Conservation (phyloP, 2,797 vertebrate genomes). For the Pangasius larnaudii region DNA sequence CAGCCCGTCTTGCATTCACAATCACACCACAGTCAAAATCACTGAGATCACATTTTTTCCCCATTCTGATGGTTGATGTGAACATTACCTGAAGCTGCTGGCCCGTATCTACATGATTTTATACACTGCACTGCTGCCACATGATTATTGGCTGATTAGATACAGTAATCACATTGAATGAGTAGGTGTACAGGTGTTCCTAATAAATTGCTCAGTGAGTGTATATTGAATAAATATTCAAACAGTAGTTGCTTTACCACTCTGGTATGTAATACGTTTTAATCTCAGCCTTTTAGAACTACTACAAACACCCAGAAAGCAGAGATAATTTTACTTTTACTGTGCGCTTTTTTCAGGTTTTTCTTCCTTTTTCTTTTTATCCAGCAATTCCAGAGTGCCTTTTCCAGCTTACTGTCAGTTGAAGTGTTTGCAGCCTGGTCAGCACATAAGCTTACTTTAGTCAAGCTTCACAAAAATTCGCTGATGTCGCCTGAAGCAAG, state of each 20-base stretch:
- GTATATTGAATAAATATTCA: not conserved
- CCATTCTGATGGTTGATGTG: too few species aligned
- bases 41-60: too few species aligned
- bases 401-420: constrained; percentile 63
- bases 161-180: too few species aligned
- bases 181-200: too few species aligned
- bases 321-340: not conserved
- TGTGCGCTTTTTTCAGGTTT: not conserved
- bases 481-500: not conserved
- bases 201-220: too few species aligned
- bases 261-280: not conserved
- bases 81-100: too few species aligned
- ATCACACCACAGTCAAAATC: too few species aligned
- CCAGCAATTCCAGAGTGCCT: constrained; percentile 80
- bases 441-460: constrained; percentile 78
- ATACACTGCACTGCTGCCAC: too few species aligned
- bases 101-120: too few species aligned
- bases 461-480: constrained; percentile 62
- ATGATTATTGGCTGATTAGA: too few species aligned
- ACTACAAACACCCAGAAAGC: not conserved
- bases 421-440: constrained; percentile 67
- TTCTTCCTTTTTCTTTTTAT: constrained; percentile 39
- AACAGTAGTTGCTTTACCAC: not conserved
- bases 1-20: too few species aligned
- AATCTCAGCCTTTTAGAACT: not conserved